Evolutionary conservation across 2,888 invertebrate genomes (phyloP).

Genomic region (Sarcophaga carnaria): DNA sequence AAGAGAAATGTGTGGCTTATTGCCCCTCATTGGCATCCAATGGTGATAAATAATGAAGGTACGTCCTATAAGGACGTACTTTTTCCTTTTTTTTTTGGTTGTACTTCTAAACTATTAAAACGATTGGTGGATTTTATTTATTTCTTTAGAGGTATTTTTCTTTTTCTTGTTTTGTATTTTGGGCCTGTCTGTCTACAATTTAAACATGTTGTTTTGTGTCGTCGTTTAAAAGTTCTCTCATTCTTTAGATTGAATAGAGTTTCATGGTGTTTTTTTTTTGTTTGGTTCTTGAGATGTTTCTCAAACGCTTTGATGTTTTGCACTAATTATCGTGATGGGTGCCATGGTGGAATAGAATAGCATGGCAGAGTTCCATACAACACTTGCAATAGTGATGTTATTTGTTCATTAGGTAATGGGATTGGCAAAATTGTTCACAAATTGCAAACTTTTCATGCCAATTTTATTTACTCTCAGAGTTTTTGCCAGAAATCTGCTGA

Average conservation of each 20-base stretch:
- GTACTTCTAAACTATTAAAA: slow-evolving; percentile 22
- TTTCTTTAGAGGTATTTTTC: not conserved
- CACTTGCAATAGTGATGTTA: too few species aligned
- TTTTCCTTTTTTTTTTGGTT: not conserved
- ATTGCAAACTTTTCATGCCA: too few species aligned
- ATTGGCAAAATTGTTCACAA: too few species aligned
- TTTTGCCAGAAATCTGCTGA: too few species aligned
- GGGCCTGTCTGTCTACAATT: not conserved
- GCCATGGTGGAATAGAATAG: slow-evolving; percentile 52
- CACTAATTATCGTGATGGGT: slow-evolving; percentile 71
- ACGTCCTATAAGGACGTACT: slow-evolving; percentile 1
- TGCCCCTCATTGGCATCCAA: slow-evolving; percentile 49
- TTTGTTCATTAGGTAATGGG: too few species aligned
- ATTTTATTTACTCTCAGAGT: too few species aligned
- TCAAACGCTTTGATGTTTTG: slow-evolving; percentile 48
- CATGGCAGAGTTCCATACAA: too few species aligned
- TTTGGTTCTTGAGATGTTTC: slow-evolving; percentile 32
- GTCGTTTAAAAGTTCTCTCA: slow-evolving; percentile 46
- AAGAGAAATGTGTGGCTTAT: slow-evolving; percentile 58
- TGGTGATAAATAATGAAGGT: slow-evolving; percentile 66
- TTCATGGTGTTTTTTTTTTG: slow-evolving; percentile 19
- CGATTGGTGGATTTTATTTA: slow-evolving; percentile 44
- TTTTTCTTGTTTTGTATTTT: slow-evolving; percentile 1
- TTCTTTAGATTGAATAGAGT: slow-evolving; percentile 8
- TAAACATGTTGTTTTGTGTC: slow-evolving; percentile 59